Evolutionary conservation across 2,888 invertebrate species (phyloP).

Genomic region (Philhelius pedissequus): DNA sequence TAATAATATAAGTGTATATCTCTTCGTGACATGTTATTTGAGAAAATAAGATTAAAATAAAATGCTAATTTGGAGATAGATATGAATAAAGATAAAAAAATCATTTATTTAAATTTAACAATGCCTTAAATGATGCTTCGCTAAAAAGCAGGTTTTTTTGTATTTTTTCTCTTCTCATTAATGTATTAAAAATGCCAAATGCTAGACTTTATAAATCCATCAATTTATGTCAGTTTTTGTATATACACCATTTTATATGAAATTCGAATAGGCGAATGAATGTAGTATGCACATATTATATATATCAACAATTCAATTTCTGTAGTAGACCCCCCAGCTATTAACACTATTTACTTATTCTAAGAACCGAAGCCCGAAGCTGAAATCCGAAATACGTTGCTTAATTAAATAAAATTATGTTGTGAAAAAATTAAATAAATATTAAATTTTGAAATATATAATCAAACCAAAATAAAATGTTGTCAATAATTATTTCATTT

Average conservation of each 20-base stretch:
- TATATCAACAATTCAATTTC: too few relatives aligned
- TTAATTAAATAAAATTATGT: too few relatives aligned
- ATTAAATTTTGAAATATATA: too few relatives aligned
- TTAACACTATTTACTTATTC: too few relatives aligned
- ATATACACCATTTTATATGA: not conserved
- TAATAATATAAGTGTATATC: not conserved
- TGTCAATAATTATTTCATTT: too few relatives aligned
- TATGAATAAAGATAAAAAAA: not conserved
- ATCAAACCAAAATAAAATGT: too few relatives aligned
- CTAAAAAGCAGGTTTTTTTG: not conserved
- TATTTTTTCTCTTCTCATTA: not conserved
- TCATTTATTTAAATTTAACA: not conserved
- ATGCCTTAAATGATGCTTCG: not conserved
- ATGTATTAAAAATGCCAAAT: not conserved
- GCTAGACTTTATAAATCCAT: not conserved
- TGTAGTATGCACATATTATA: too few relatives aligned
- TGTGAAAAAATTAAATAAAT: too few relatives aligned
- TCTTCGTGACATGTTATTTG: not conserved
- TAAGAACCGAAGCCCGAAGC: too few relatives aligned
- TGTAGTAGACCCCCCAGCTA: too few relatives aligned
- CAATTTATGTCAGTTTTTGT: not conserved
- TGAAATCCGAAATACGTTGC: too few relatives aligned
- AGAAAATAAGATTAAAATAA: constrained; percentile 1
- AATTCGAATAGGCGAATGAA: not conserved
- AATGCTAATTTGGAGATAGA: not conserved